These are phyloP conservation scores for Sebastes oblongus DNA, from an alignment of 2,797 vertebrate species.

Conservation along the genomic window DNA sequence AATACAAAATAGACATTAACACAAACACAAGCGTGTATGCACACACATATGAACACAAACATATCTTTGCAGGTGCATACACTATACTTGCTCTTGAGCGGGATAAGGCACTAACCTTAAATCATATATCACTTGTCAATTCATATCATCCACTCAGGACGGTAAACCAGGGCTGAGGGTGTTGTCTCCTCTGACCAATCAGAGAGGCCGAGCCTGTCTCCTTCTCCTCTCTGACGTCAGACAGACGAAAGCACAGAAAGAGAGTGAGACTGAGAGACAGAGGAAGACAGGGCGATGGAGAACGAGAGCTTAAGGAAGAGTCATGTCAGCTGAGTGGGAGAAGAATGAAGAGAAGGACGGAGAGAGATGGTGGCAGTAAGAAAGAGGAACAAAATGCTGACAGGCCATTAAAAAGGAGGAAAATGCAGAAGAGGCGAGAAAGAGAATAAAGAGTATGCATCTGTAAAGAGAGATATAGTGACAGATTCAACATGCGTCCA, in stretches of 20 bases:
- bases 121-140: constrained; percentile 22
- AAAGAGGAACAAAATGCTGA: background rate
- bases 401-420: background rate
- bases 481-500: constrained; percentile 12
- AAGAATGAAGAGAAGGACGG: background rate
- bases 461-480: background rate
- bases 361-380: background rate
- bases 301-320: constrained; percentile 33
- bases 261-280: constrained; percentile 7
- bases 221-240: constrained; percentile 49
- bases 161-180: constrained; percentile 40
- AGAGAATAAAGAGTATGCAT: background rate
- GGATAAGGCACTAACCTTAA: background rate
- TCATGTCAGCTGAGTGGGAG: constrained; percentile 28
- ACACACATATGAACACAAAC: background rate
- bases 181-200: constrained; percentile 64
- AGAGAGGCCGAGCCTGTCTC: constrained; percentile 19
- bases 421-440: background rate
- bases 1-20: background rate
- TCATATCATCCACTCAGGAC: constrained; percentile 19
- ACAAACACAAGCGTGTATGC: background rate
- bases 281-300: constrained; percentile 8
- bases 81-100: background rate
- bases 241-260: constrained; percentile 32
- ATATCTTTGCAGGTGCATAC: background rate